Evolutionary conservation across 2,113 vertebrate genomes (phyloP), one percentile per base, ranked within the genome.

Genomic region (Malaclemys terrapin): DNA sequence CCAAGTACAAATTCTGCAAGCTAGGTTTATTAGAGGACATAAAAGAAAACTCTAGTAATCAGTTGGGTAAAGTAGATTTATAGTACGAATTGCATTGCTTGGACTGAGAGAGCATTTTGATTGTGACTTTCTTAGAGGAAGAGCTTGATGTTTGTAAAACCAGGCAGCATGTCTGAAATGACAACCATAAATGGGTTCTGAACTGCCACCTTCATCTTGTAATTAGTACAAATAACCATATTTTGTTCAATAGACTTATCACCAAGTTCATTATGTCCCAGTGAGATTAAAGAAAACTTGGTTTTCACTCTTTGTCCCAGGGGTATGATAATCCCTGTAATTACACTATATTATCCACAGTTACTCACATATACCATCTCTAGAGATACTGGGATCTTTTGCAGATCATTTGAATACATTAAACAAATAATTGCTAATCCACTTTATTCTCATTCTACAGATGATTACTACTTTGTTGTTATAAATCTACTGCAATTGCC

Each of bases 181-280:
- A 95, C 93, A 97, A 88, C 17, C 94, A 97, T 95, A 94, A 82
- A 65, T 22, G 84, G 93, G 95, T 93, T 89, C 96, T 83, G 94
- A 96, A 35, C 96, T 92, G 94, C 83, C 93, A 96, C 93, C 96
- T 95, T 97, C 93, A 89, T 96, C 94, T 93, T 93, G 94, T 96
- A 96, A 97, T 96, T 95, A 97, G 81, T 65, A 50, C 81, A 78
- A 89, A 92, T 87, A 88, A 45, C 50, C 14, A 52, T 52, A 52
- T 16, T 52, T 52, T 52, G 50, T 52, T 52, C 14, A 16, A 52
- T 52, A 52, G 13, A 52, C 50, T 93, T 95, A 88, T 95, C 87
- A 83, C 87, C 4, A 1, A 82, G 85, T 95, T 96, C 84, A 62
- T 86, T 93, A 94, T 54, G 57, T 91, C 94, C 95, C 94, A 88